phyloP scores from a whole-genome alignment of 2,113 vertebrate species.

The Mustela lutreola region DNA sequence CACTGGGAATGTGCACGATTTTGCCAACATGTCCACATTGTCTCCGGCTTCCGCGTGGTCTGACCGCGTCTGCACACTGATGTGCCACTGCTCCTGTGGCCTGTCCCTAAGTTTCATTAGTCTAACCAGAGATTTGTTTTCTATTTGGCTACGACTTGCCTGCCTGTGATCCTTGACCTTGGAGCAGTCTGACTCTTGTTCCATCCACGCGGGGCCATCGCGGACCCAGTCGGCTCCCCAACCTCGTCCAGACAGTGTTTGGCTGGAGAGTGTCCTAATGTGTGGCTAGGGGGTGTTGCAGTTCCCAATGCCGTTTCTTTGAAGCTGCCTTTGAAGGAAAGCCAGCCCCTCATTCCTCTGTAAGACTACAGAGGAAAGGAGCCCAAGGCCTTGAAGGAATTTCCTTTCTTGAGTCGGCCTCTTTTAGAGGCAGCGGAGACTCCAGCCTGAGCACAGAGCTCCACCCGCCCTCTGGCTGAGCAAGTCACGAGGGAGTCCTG shows the following conservation, averaged over 20 bases:
- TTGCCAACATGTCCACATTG: background rate
- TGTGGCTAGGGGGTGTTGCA: background rate
- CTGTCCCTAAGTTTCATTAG: constrained; percentile 39
- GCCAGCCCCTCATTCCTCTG: constrained; percentile 45
- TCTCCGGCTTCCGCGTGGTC: background rate
- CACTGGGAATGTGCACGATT: background rate
- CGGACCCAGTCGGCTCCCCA: background rate
- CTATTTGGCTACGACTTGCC: background rate
- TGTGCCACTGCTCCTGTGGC: background rate
- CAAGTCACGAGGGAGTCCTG: background rate
- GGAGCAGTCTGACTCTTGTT: background rate
- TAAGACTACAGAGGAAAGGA: constrained; percentile 33
- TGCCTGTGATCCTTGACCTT: background rate
- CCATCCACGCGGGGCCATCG: background rate
- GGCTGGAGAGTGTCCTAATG: constrained; percentile 38
- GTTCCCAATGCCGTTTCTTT: constrained; percentile 51
- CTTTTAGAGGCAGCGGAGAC: constrained; percentile 29
- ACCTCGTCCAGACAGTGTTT: background rate
- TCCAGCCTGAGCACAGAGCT: background rate
- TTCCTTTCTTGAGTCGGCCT: background rate
- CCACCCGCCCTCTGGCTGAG: background rate
- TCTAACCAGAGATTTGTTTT: background rate
- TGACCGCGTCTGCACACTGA: background rate
- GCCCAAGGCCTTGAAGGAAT: constrained; percentile 53
- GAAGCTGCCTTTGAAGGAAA: constrained; percentile 58